Evolutionary conservation across 2,797 vertebrate species (phyloP), one percentile per base, ranked within the genome.

Genomic region (Menidia menidia): DNA sequence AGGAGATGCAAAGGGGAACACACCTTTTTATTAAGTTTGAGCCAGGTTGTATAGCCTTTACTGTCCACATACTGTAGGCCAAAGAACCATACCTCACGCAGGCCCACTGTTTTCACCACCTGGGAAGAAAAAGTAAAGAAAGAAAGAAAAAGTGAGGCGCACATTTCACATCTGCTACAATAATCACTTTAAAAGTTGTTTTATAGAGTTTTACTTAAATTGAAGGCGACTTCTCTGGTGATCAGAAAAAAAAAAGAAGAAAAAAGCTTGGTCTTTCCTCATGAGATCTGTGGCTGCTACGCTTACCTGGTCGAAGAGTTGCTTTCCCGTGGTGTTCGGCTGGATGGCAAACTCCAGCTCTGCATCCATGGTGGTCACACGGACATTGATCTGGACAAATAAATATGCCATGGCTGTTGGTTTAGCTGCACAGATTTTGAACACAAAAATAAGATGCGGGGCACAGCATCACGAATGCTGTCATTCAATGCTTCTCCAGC

Each of bases 21-120:
- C 81, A 98, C 97, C 97, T 99, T 99, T 91, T 98, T 99, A 87
- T 98, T 98, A 78, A 98, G 93, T 85, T 99, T 99, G 67, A 99
- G 93, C 97, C 97, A 99, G 6, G 97, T 98, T 82, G 91, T 94
- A 86, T 98, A 99, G 65, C 97, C 97, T 93, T 99, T 98, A 81
- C 97, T 97, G 92, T 99, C 97, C 75, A 96, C 94, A 45, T 99
- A 99, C 85, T 99, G 97, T 1, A 99, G 93, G 50, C 97, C 97
- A 82, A 99, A 99, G 94, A 99, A 99, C 97, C 97, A 99, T 44
- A 98, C 97, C 88, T 99, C 97, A 76, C 97, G 94, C 44, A 99
- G 94, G 35, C 97, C 97, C 83, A 99, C 97, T 0, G 97, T 99
- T 93, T 98, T 99, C 80, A 99, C 97, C 89, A 99, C 97, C 97